Conservation (phyloP, 30 jellyfish, hydroid and myxozoan genomes). For the Aurelia aurita complex sp. Pacific region DNA sequence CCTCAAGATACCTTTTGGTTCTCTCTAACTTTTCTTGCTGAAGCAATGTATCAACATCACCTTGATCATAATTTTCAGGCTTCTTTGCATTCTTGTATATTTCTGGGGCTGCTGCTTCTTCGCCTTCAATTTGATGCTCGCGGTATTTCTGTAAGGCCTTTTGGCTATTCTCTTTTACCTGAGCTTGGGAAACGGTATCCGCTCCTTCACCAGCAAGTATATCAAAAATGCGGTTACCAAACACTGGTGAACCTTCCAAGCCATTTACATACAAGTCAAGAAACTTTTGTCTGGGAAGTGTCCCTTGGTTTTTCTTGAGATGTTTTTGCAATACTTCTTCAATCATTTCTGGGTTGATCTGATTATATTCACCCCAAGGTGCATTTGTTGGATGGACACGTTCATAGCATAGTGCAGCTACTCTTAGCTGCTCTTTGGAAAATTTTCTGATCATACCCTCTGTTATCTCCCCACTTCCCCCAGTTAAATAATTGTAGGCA, state of each 20-base stretch:
- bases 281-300: conserved; percentile 32
- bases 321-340: not conserved
- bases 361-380: conserved; percentile 52
- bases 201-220: conserved; percentile 51
- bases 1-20: conserved; percentile 24
- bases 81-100: conserved; percentile 7
- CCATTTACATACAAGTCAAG: conserved; percentile 50
- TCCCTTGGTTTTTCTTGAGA: conserved; percentile 38
- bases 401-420: conserved; percentile 52
- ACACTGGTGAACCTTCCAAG: conserved; percentile 58
- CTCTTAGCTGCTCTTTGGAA: conserved; percentile 45
- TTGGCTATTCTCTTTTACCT: not conserved
- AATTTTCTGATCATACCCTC: conserved; percentile 25
- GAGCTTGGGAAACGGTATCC: conserved; percentile 23
- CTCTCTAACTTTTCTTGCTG: conserved; percentile 16
- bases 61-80: conserved; percentile 57
- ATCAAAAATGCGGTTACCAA: conserved; percentile 65
- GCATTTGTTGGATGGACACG: conserved; percentile 74
- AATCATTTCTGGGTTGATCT: conserved; percentile 10
- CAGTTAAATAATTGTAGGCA: conserved; percentile 23
- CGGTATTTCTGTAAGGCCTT: conserved; percentile 45
- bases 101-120: conserved; percentile 66
- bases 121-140: conserved; percentile 56
- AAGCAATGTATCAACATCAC: conserved; percentile 39
- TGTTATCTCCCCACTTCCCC: conserved; percentile 31